phyloP scores from a whole-genome alignment of 2,797 vertebrate species.

The Hemitrygon akajei region DNA sequence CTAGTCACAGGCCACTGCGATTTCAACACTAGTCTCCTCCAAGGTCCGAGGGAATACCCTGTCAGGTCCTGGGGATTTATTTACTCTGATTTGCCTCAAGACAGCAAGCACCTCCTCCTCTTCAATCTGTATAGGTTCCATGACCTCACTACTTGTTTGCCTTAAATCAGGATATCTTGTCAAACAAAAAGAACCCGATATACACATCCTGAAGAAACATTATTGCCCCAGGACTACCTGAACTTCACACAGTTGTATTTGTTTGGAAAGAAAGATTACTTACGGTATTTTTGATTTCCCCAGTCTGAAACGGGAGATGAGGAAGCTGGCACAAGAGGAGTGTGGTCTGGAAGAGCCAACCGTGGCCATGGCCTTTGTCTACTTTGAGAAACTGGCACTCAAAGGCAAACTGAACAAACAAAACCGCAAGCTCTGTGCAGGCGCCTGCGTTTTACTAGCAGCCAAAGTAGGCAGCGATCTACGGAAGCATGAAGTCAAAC shows the following conservation, averaged over 20 bases:
- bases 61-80: too few relatives aligned
- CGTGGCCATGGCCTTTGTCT: conserved; percentile 97
- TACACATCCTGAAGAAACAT: background rate
- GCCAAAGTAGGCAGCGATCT: conserved; percentile 96
- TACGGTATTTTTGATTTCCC: conserved; percentile 39
- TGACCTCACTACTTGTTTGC: too few relatives aligned
- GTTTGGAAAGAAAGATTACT: background rate
- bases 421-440: conserved; percentile 93
- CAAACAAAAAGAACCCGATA: too few relatives aligned
- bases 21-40: too few relatives aligned
- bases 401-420: conserved; percentile 96
- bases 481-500: conserved; percentile 93
- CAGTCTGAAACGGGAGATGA: conserved; percentile 93
- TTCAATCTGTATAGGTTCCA: too few relatives aligned
- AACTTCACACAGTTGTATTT: background rate
- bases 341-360: conserved; percentile 92
- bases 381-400: conserved; percentile 96
- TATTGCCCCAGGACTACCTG: background rate
- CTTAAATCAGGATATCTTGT: too few relatives aligned
- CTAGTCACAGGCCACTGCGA: too few relatives aligned
- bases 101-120: too few relatives aligned
- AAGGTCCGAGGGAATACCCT: too few relatives aligned
- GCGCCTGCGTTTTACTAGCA: conserved; percentile 87
- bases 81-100: too few relatives aligned
- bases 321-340: conserved; percentile 87